Percentiles rank a stretch among this genome's conserved stretches.
These are phyloP conservation scores for Orbicella faveolata DNA, from an alignment of 64 coral and sea anemone species.

Conservation along the genomic window DNA sequence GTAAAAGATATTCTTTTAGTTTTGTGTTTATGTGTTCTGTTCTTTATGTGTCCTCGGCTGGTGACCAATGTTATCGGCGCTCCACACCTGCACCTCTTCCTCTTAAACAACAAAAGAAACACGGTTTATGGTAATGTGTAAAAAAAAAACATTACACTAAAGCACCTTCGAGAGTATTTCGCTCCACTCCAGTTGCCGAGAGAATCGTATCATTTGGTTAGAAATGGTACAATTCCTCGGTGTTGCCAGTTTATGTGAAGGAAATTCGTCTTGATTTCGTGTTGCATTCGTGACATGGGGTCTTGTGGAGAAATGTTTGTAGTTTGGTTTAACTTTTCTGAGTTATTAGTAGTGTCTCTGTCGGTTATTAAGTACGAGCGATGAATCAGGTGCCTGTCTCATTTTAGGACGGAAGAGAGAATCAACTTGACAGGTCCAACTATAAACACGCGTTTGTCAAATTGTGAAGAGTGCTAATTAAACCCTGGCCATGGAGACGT, in stretches of 20 bases:
- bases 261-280: no score
- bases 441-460: slow-evolving; percentile 28
- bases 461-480: slow-evolving; percentile 4
- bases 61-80: neutral
- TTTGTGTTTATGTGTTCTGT: neutral
- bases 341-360: neutral
- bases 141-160: neutral
- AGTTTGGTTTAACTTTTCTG: neutral
- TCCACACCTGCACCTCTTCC: neutral
- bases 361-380: neutral
- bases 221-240: no score
- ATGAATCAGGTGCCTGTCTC: neutral
- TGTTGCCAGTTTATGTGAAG: no score
- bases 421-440: neutral
- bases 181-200: neutral
- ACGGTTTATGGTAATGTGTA: neutral
- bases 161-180: neutral
- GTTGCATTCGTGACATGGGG: neutral
- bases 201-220: no score
- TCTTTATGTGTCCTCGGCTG: neutral
- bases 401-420: neutral
- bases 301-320: neutral
- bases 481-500: neutral
- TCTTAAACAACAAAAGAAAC: slow-evolving; percentile 3
- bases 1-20: neutral